A percentile compares a stretch with the other conserved stretches of the same genome.
Conservation (phyloP, 2,888 invertebrate genomes). For the Dolomedes plantarius region DNA sequence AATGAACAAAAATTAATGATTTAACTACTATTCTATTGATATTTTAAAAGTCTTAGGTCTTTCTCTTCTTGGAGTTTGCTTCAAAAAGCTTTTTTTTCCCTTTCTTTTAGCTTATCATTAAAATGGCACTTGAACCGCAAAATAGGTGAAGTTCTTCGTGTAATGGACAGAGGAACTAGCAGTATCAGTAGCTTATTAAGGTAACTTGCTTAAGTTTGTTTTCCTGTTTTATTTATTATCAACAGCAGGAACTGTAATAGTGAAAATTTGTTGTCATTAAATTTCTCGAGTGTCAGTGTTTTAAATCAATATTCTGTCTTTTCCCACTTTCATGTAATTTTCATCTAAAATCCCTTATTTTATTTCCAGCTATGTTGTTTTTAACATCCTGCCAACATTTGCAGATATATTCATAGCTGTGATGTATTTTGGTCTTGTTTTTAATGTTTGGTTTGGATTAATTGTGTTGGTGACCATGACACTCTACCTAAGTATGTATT, state of each 20-base stretch:
- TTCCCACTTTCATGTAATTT: too few relatives aligned
- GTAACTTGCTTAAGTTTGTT: slow-evolving; percentile 78
- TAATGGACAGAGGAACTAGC: slow-evolving; percentile 98
- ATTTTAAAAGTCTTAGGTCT: too few relatives aligned
- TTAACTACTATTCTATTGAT: too few relatives aligned
- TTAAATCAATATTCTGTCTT: too few relatives aligned
- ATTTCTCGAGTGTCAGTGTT: too few relatives aligned
- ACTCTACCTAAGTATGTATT: slow-evolving; percentile 90
- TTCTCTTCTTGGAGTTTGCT: too few relatives aligned
- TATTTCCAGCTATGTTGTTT: slow-evolving; percentile 83
- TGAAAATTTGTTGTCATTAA: not conserved
- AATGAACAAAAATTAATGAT: too few relatives aligned
- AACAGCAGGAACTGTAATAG: not conserved
- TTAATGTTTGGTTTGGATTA: slow-evolving; percentile 95
- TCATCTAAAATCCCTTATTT: slow-evolving; percentile 60
- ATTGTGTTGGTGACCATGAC: slow-evolving; percentile 96
- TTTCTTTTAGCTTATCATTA: slow-evolving; percentile 83
- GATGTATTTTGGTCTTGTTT: slow-evolving; percentile 88
- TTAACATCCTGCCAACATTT: slow-evolving; percentile 94
- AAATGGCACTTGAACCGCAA: slow-evolving; percentile 96
- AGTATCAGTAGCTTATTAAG: slow-evolving; percentile 95
- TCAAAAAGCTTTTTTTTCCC: too few relatives aligned
- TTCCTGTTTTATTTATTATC: slow-evolving; percentile 28
- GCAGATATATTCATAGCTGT: slow-evolving; percentile 94
- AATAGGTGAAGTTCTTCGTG: slow-evolving; percentile 96